Evolutionary conservation across 37 sponge, comb jelly and placozoan species (phyloP).

Genomic region (Lycopodina hypogea): DNA sequence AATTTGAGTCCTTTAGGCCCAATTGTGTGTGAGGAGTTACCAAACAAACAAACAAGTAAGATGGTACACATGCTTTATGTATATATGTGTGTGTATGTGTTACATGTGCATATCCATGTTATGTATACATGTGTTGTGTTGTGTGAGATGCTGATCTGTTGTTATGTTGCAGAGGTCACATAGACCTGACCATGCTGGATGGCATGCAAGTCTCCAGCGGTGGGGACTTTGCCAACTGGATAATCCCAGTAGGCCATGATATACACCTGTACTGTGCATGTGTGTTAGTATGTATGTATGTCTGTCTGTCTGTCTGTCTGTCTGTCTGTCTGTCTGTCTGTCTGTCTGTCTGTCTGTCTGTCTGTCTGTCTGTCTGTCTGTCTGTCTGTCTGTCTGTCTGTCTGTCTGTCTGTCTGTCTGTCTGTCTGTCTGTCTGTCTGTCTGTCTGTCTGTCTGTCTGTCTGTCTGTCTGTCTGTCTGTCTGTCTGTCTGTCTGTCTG

Average conservation of each 20-base stretch:
- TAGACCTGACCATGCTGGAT: slow-evolving; percentile 91
- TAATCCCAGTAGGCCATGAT: slow-evolving; percentile 82
- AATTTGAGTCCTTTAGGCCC: too few relatives aligned
- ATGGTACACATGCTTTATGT: neutral
- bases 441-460: neutral
- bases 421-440: slow-evolving; percentile 8
- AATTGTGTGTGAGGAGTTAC: too few relatives aligned
- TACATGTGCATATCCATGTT: too few relatives aligned
- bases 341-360: too few relatives aligned
- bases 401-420: neutral
- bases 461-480: neutral
- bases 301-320: too few relatives aligned
- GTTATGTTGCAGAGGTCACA: slow-evolving; percentile 68
- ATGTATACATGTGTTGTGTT: neutral
- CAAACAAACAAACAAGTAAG: too few relatives aligned
- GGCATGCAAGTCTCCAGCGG: slow-evolving; percentile 90
- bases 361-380: too few relatives aligned
- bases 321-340: too few relatives aligned
- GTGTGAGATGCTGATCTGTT: too few relatives aligned
- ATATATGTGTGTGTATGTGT: neutral
- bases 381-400: too few relatives aligned
- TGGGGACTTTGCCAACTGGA: slow-evolving; percentile 98
- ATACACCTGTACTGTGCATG: too few relatives aligned
- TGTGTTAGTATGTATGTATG: too few relatives aligned
- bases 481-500: slow-evolving; percentile 49